Conservation (phyloP, 2,113 vertebrate genomes). For the Sinosuthora webbiana region DNA sequence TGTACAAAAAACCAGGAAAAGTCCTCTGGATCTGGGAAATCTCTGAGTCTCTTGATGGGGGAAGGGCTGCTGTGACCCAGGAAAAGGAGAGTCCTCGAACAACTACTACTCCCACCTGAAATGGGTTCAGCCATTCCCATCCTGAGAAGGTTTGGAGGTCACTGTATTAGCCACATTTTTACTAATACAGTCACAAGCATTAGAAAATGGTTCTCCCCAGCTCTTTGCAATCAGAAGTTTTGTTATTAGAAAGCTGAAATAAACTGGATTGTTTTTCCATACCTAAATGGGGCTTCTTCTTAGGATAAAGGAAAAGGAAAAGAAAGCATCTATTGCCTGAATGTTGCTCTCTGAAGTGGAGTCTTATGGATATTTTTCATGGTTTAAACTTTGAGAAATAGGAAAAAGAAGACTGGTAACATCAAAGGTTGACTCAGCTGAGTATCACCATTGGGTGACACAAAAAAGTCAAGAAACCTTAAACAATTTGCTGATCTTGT, state of each 20-base stretch:
- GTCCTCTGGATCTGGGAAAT: neutral
- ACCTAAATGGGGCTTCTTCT: neutral
- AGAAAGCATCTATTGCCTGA: neutral
- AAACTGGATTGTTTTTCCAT: neutral
- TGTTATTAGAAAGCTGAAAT: neutral
- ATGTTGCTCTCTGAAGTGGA: neutral
- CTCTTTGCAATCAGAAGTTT: neutral
- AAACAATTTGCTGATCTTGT: neutral
- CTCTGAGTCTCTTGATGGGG: accelerated
- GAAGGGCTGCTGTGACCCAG: neutral
- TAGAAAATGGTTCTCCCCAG: neutral
- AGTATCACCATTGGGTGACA: neutral
- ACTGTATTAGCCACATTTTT: neutral
- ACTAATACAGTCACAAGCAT: neutral
- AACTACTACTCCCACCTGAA: neutral
- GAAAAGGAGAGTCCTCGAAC: neutral
- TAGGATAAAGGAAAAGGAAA: neutral
- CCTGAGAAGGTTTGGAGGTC: neutral
- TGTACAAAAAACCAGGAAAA: neutral
- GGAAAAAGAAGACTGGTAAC: neutral
- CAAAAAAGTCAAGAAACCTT: neutral
- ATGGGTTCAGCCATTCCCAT: neutral
- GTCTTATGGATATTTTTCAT: neutral
- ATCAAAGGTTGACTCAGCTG: neutral
- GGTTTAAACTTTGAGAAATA: neutral